Conservation (phyloP, 2,797 vertebrate genomes). For the Xenops minutus region DNA sequence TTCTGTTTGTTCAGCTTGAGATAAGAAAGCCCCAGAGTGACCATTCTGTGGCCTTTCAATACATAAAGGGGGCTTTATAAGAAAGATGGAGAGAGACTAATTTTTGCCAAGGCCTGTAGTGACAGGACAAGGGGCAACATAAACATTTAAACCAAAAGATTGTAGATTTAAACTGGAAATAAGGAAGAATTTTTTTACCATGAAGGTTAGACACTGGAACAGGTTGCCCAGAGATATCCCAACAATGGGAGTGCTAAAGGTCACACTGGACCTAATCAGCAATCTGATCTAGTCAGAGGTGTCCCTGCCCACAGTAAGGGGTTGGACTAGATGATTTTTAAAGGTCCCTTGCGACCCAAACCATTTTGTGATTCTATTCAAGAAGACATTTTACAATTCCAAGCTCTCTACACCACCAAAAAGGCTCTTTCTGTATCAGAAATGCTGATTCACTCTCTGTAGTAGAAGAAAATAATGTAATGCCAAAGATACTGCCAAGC, state of each 20-base stretch:
- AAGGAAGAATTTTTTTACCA: not conserved
- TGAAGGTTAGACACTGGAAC: not conserved
- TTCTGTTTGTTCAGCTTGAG: not conserved
- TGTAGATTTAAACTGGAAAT: not conserved
- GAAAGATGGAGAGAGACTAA: not conserved
- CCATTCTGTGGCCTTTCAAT: not conserved
- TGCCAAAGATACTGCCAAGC: not conserved
- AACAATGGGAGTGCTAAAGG: not conserved
- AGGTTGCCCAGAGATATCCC: not conserved
- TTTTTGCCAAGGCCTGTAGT: not conserved
- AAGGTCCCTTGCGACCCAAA: not conserved
- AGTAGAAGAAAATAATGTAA: not conserved
- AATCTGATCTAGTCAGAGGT: not conserved
- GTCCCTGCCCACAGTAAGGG: not conserved
- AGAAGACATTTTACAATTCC: not conserved
- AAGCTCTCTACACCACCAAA: not conserved
- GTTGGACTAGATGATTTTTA: not conserved
- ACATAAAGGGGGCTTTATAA: not conserved
- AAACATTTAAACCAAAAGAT: not conserved
- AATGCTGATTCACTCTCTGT: accelerated
- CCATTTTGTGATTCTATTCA: not conserved
- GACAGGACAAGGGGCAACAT: accelerated
- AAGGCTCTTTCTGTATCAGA: not conserved
- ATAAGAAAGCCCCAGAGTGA: not conserved
- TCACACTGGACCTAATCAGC: not conserved